phyloP scores from a whole-genome alignment of 1,140 invertebrate species.

The Teleogryllus occipitalis region DNA sequence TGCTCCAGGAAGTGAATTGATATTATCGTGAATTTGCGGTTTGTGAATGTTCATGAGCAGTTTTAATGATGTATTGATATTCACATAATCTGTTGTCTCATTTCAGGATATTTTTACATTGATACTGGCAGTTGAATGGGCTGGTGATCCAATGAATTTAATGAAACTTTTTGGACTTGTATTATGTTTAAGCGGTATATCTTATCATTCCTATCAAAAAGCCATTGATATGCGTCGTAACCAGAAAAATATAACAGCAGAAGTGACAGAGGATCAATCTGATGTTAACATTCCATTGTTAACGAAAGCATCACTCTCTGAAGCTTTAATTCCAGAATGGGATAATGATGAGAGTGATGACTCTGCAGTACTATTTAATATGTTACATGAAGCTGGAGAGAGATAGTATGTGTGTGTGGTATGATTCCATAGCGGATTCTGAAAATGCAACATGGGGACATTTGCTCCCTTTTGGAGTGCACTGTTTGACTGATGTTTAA shows the following conservation, averaged over 20 bases:
- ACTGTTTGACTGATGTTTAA: too few relatives aligned
- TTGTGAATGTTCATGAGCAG: not conserved
- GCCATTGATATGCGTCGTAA: not conserved
- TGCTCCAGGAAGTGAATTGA: not conserved
- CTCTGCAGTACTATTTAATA: not conserved
- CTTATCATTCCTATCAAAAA: conserved; percentile 77
- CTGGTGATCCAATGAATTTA: conserved; percentile 72
- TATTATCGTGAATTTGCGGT: not conserved
- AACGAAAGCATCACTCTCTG: not conserved
- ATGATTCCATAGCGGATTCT: too few relatives aligned
- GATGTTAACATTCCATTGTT: not conserved
- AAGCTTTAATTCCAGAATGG: not conserved
- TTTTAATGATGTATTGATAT: not conserved
- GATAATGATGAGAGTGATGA: not conserved
- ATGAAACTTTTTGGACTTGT: conserved; percentile 80
- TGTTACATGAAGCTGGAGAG: not conserved
- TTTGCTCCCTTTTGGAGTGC: too few relatives aligned
- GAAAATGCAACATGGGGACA: too few relatives aligned
- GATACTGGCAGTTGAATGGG: conserved; percentile 72
- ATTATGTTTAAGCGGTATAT: conserved; percentile 83
- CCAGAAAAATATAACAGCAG: not conserved
- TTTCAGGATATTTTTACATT: conserved; percentile 85
- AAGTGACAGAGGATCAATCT: not conserved
- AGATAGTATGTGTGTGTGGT: not conserved
- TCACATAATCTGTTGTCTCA: conserved; percentile 23